Conservation (phyloP, 2,797 vertebrate species). For the Phoebastria nigripes region DNA sequence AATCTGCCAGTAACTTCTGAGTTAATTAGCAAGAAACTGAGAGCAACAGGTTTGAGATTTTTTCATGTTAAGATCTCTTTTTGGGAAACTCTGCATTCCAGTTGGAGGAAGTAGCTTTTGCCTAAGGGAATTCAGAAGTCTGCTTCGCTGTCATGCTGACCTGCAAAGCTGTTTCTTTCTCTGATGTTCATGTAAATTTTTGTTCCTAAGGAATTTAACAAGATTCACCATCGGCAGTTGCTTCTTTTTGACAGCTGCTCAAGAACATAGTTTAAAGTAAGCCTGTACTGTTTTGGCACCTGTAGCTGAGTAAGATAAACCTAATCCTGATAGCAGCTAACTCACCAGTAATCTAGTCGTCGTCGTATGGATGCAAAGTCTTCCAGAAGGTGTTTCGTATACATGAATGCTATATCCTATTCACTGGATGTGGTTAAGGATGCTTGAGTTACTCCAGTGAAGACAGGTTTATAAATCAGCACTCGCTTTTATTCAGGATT, state of each 20-base stretch:
- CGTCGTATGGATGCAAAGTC: not conserved
- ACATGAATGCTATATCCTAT: not conserved
- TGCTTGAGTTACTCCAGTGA: not conserved
- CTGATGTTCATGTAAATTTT: conserved; percentile 20
- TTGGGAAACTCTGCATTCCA: not conserved
- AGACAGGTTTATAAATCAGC: not conserved
- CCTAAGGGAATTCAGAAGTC: conserved; percentile 22
- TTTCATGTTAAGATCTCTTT: not conserved
- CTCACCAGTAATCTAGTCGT: not conserved
- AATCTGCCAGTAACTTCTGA: not conserved
- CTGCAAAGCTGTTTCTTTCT: conserved; percentile 41
- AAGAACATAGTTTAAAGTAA: not conserved
- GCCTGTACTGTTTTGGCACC: conserved; percentile 1
- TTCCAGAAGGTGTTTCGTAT: not conserved
- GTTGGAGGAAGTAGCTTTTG: not conserved
- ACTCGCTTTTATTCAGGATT: not conserved
- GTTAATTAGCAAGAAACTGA: not conserved
- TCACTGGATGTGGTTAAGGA: not conserved
- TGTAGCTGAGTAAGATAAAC: not conserved
- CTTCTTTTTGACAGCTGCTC: conserved; percentile 22
- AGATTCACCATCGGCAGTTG: not conserved
- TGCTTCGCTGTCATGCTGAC: conserved; percentile 1
- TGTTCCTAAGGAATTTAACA: not conserved
- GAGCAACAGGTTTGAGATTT: conserved; percentile 6
- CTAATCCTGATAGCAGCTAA: not conserved